Base-by-base conservation (phyloP, 1,140 invertebrate species). In the Drosophila novamexicana region DNA sequence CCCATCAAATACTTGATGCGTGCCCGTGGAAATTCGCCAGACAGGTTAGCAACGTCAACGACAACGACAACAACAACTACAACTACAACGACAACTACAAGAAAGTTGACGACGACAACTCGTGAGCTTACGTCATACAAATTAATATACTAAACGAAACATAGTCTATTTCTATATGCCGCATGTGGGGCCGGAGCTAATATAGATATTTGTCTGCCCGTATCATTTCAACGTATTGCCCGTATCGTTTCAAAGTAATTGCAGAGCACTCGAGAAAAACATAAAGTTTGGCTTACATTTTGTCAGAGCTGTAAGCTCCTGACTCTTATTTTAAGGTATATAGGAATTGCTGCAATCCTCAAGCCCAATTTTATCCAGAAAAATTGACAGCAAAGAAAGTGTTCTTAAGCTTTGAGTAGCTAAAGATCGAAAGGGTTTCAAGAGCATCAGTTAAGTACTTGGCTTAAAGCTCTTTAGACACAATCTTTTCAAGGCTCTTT, bases 101-200 rank as follows among this genome's bases (percentile, higher is more conserved):
- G 18, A 32, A 47, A 34, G 18, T 37, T 36, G n/a, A 45, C 68
- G 61, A 58, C 68, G 62, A 66, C 81, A 64, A 85, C 83, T 82
- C 82, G 79, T 85, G 82, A 85, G 75, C 82, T 85, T 85, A 88
- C 82, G 82, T 85, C 82, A 86, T 79, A 77, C 71, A 63, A 70
- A 73, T 69, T 52, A 40, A 75, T 76, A 77, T 76, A 57, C 14
- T 68, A 84, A 72, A 70, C 58, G 63, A 66, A 70, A 68, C 56
- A 79, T 79, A 65, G 75, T 85, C 74, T 84, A 84, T 88, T 77
- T 86, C 76, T 79, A 86, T 88, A 79, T 86, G 76, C 79, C 79
- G 85, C 82, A 88, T 88, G 83, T 79, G 83, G 71, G 83, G 71
- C 34, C 57, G 58, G 64, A 54, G 79, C 82, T 79, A 78, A 78